A percentile compares a stretch with the other conserved stretches of the same genome.
These are phyloP conservation scores for Drosophila miranda DNA, from an alignment of 1,140 invertebrate species.

Conservation along the genomic window DNA sequence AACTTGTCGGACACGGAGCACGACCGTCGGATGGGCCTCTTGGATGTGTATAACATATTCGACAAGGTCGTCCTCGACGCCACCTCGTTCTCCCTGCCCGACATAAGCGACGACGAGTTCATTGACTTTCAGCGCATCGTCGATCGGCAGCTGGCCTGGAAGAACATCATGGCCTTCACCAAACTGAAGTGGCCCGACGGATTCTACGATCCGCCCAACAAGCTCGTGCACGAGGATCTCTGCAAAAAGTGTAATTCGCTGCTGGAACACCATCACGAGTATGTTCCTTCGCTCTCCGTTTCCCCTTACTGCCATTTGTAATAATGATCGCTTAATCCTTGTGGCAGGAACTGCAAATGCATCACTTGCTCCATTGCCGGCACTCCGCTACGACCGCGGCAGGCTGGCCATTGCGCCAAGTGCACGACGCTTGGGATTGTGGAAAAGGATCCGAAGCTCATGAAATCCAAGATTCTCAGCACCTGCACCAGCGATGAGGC, in stretches of 20 bases:
- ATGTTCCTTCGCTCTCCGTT: conserved; percentile 5
- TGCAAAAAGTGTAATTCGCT: conserved; percentile 77
- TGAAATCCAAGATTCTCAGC: conserved; percentile 80
- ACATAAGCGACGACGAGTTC: conserved; percentile 75
- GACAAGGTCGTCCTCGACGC: conserved; percentile 78
- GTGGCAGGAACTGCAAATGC: conserved; percentile 74
- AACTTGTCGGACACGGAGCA: conserved; percentile 77
- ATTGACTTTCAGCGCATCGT: conserved; percentile 77
- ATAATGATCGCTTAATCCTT: neutral
- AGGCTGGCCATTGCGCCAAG: conserved; percentile 70
- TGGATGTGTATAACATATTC: conserved; percentile 80
- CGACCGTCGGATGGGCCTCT: conserved; percentile 67
- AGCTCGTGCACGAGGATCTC: conserved; percentile 70
- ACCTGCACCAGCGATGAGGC: conserved; percentile 74
- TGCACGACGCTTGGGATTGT: conserved; percentile 77
- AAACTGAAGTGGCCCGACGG: conserved; percentile 78
- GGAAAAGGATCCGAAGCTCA: conserved; percentile 75
- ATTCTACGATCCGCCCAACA: conserved; percentile 77
- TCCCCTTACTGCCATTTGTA: neutral
- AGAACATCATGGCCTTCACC: conserved; percentile 79
- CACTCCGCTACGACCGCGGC: conserved; percentile 66
- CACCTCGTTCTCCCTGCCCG: conserved; percentile 73
- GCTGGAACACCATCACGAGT: conserved; percentile 78
- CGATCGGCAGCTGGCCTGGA: conserved; percentile 78
- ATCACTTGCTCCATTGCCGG: conserved; percentile 81